phyloP scores from a whole-genome alignment of 2,797 vertebrate species.

The Glyptemys insculpta region DNA sequence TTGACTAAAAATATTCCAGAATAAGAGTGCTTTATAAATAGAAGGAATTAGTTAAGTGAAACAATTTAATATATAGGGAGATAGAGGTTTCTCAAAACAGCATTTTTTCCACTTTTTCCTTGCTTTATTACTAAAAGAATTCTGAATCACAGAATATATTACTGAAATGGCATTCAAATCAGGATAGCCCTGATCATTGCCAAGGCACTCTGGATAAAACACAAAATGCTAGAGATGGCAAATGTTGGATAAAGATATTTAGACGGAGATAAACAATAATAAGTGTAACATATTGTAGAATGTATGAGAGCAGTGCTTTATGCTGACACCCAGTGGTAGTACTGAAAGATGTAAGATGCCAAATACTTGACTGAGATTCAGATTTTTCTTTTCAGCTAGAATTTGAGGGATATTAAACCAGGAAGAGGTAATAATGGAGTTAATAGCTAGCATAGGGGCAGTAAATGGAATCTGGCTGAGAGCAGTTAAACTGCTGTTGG shows the following conservation, averaged over 20 bases:
- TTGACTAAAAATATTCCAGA: fast-evolving
- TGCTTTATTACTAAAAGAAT: background rate
- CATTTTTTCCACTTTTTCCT: background rate
- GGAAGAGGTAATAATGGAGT: background rate
- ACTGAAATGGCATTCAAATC: background rate
- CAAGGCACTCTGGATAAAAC: fast-evolving
- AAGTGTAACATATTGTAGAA: fast-evolving
- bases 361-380: background rate
- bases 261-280: background rate
- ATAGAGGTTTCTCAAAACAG: fast-evolving
- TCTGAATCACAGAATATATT: background rate
- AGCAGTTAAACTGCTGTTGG: background rate
- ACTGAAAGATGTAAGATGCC: fast-evolving
- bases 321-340: constrained; percentile 41
- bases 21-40: fast-evolving
- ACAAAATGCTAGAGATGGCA: fast-evolving
- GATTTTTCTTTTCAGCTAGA: background rate
- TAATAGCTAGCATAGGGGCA: background rate
- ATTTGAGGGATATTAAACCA: background rate
- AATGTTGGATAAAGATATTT: background rate
- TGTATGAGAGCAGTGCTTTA: fast-evolving
- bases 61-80: fast-evolving
- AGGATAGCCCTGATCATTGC: fast-evolving
- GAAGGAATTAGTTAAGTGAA: background rate
- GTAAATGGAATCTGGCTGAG: background rate